phyloP scores from a whole-genome alignment of 1,140 invertebrate genomes.

The Magallana ariakensis region DNA sequence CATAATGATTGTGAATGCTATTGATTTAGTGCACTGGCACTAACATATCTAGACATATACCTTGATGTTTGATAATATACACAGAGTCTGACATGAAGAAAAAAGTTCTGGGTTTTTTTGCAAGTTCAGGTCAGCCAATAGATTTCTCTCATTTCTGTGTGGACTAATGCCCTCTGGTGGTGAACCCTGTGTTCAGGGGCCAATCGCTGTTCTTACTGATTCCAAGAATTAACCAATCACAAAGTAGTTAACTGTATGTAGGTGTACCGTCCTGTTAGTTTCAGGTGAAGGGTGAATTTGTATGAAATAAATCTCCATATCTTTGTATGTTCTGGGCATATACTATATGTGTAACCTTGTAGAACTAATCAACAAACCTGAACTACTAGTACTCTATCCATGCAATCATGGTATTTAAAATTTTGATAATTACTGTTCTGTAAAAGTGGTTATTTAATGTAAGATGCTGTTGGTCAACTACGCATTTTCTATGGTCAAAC shows the following conservation, averaged over 20 bases:
- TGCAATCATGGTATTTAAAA: too few species aligned
- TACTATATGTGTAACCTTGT: too few species aligned
- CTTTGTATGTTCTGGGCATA: neutral
- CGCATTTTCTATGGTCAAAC: too few species aligned
- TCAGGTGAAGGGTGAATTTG: neutral
- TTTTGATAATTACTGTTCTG: too few species aligned
- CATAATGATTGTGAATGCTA: too few species aligned
- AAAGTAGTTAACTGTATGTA: neutral
- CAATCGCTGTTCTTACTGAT: conserved; percentile 13
- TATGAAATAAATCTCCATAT: neutral
- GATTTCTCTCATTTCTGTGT: conserved; percentile 38
- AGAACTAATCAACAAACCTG: too few species aligned
- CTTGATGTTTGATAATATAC: conserved; percentile 19
- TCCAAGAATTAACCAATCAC: neutral
- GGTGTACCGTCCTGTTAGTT: neutral
- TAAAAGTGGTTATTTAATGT: too few species aligned
- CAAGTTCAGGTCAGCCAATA: conserved; percentile 37
- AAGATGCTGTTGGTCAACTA: too few species aligned
- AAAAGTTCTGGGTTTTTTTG: conserved; percentile 35
- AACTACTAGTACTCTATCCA: too few species aligned
- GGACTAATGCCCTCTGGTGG: conserved; percentile 26
- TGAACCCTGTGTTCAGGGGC: conserved; percentile 15
- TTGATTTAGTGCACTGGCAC: neutral
- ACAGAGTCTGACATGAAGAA: conserved; percentile 21
- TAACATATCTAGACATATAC: neutral